Conservation (phyloP, 2,797 vertebrate species). For the Orientallactaga sibirica region DNA sequence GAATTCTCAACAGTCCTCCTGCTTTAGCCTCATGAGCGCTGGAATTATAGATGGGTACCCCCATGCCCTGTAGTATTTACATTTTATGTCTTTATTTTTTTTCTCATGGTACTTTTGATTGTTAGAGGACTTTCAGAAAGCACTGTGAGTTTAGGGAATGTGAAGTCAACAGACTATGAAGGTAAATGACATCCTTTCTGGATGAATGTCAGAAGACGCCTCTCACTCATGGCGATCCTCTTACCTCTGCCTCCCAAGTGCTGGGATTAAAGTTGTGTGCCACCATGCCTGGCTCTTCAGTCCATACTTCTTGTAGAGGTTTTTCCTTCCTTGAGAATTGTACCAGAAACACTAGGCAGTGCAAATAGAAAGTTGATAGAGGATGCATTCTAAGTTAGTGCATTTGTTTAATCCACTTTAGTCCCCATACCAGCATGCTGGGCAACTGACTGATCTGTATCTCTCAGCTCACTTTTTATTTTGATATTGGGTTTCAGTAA, state of each 20-base stretch:
- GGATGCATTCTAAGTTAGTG: neutral
- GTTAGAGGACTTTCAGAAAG: slow-evolving; percentile 41
- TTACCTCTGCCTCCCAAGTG: no score
- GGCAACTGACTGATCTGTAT: no score
- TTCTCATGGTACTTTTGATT: slow-evolving; percentile 16
- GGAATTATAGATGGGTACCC: no score
- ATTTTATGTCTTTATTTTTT: slow-evolving; percentile 15
- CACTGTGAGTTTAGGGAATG: neutral
- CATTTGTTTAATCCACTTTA: neutral
- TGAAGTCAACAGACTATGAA: neutral
- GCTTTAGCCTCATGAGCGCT: no score
- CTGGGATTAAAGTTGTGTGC: no score
- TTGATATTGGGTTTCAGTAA: no score
- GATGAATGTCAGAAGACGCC: neutral
- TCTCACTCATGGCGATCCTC: no score
- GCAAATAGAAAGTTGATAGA: slow-evolving; percentile 32
- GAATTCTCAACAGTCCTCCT: no score
- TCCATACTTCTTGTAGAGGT: neutral
- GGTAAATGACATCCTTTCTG: neutral
- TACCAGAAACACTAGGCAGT: slow-evolving; percentile 23
- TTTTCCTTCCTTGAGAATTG: slow-evolving; percentile 19
- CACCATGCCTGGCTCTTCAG: no score
- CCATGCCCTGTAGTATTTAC: neutral
- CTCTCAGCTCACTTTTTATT: no score
- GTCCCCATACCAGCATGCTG: no score